Base-by-base conservation (phyloP, 2,797 vertebrate genomes). In the Sardinella longiceps region DNA sequence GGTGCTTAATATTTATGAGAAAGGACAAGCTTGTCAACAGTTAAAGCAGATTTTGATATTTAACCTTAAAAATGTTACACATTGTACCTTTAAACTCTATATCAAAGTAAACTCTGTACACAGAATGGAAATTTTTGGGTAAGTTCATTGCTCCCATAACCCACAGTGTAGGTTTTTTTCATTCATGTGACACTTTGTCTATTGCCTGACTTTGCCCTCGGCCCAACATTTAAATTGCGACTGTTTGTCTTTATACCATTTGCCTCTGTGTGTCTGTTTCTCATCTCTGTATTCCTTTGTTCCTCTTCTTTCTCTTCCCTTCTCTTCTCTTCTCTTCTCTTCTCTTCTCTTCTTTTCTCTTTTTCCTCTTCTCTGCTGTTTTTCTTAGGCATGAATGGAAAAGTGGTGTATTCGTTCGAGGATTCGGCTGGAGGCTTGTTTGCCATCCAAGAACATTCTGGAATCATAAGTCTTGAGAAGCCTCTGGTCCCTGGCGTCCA, bases 351-450 rank as follows among this genome's bases (percentile, higher is more conserved):
- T 56, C 20, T 0, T 56, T 48, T 11, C 12, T 48, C 18, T 56
- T 11, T 60, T 60, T 60, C 9, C 23, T 60, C 58, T 56, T 18
- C 43, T 37, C 5, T 81, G 12, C 45, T 82, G 10, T 84, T 82
- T 51, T 43, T 83, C 53, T 87, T n/a, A 97, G 96, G 95, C 30
- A 45, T 94, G 80, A 97, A 97, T 89, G 91, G 91, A 81, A 96
- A 94, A 92, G 90, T 97, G 82, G 93, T 90, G 82, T 97, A 97
- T 87, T 94, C 93, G 0, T 89, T 97, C 80, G 82, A 94, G 63
- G 92, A 94, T 88, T 96, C 95, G 33, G 95, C 94, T 81, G 94
- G 96, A 5, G 95, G 95, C 3, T 94, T 95, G 51, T 97, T 97
- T 91, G 96, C 95, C 86, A 91, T 97, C 86, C 93, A 96, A 70